Conservation (phyloP, 35 echinoderm and acorn worm genomes). For the Ophiothrix spiculata region DNA sequence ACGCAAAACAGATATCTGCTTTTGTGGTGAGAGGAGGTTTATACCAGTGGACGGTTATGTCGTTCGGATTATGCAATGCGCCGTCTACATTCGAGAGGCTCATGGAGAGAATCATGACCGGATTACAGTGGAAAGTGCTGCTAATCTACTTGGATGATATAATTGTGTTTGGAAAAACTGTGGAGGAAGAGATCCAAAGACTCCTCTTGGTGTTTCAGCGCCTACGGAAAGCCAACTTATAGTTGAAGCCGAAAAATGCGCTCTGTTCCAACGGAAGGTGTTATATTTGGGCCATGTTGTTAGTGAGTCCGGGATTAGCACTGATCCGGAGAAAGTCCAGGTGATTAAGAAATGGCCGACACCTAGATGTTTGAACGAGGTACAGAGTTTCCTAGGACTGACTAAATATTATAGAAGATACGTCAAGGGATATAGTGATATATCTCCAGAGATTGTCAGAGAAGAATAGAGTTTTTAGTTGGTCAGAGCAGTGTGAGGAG, state of each 20-base stretch:
- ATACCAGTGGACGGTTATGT: constrained; percentile 48
- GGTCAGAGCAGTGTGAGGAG: constrained; percentile 25
- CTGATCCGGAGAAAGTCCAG: constrained; percentile 39
- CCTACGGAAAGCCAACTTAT: background rate
- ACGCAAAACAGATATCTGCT: constrained; percentile 59
- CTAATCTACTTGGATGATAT: constrained; percentile 53
- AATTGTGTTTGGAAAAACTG: constrained; percentile 21
- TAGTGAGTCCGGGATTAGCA: background rate
- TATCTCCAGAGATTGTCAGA: constrained; percentile 25
- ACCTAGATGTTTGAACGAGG: background rate
- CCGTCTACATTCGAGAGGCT: constrained; percentile 58
- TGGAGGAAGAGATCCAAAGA: constrained; percentile 18
- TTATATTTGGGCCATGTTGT: constrained; percentile 20
- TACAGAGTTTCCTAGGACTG: constrained; percentile 48
- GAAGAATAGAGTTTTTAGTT: constrained; percentile 2
- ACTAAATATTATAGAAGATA: constrained; percentile 42
- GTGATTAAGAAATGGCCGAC: constrained; percentile 32
- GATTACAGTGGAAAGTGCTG: constrained; percentile 40
- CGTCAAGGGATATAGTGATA: constrained; percentile 32
- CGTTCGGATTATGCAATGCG: constrained; percentile 57
- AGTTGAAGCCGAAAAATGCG: constrained; percentile 11
- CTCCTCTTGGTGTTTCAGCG: background rate
- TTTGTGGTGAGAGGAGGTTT: constrained; percentile 47
- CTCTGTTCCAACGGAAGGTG: background rate
- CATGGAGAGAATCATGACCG: constrained; percentile 42